These are phyloP conservation scores for Equus przewalskii DNA, from an alignment of 2,113 vertebrate genomes.

Conservation along the genomic window DNA sequence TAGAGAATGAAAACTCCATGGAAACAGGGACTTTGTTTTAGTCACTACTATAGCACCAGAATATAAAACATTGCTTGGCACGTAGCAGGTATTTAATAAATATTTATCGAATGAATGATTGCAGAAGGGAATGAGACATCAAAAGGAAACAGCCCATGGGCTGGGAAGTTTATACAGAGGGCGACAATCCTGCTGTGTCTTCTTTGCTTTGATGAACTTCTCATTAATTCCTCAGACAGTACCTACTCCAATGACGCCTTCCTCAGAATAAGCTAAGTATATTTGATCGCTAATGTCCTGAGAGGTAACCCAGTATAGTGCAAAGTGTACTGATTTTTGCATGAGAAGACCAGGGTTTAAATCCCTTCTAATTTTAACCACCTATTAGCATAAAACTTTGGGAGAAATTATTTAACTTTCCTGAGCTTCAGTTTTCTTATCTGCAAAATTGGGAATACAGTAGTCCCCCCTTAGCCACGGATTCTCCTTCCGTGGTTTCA, in stretches of 20 bases:
- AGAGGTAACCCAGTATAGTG: background rate
- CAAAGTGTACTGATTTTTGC: background rate
- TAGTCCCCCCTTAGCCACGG: too few relatives aligned
- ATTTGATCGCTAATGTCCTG: background rate
- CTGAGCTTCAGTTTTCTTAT: background rate
- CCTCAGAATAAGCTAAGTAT: background rate
- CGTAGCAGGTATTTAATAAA: constrained; percentile 20
- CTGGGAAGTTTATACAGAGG: background rate
- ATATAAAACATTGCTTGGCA: background rate
- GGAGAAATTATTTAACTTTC: background rate
- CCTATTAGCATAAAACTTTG: background rate
- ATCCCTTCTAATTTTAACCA: constrained; percentile 47
- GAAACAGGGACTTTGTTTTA: constrained; percentile 49
- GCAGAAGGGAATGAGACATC: background rate
- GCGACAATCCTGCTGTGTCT: background rate
- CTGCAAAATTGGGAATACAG: background rate
- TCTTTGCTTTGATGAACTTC: background rate
- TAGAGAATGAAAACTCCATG: constrained; percentile 46
- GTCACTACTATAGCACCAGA: background rate
- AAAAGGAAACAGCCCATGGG: background rate
- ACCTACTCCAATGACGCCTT: background rate
- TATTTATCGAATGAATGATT: constrained; percentile 17
- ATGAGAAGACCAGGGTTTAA: background rate
- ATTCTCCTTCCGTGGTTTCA: too few relatives aligned
- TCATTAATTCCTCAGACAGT: background rate